Base-by-base conservation (phyloP, 2,888 invertebrate genomes). In the Drosophila hawaiiensis region DNA sequence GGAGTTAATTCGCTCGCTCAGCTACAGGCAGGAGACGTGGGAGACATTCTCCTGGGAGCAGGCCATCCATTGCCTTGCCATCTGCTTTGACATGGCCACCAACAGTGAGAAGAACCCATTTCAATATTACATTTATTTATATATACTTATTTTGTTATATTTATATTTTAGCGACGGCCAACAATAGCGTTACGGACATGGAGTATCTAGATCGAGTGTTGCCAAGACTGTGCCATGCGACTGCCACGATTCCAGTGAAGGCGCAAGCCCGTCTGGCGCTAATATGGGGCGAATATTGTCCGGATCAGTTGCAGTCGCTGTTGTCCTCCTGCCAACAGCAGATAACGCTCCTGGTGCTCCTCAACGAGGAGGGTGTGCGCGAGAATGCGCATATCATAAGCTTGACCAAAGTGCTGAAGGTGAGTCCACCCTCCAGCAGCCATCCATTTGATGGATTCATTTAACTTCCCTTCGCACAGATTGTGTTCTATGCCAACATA, bases 341-440 rank as follows among this genome's bases (percentile, higher is more conserved):
- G 53, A 97, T 98, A 78, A 98, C 98, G 0, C 94, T 98, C 28
- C 95, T 96, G 91, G 97, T 98, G 14, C 96, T 98, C 73, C 96
- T 96, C 49, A 95, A 96, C 75, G 96, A 96, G 86, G 97, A 96
- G 87, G 95, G 95, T 70, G 95, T 98, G 55, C 97, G 98, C 92
- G 97, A 98, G 91, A 97, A 98, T 80, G 96, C 96, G 60, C 95
- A 95, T 68, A 96, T 98, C 66, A 96, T 97, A 25, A 95, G 96
- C 70, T 97, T 98, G 2, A 97, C 98, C 25, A 97, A 97, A 94
- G 95, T 98, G 59, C 96, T 98, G 95, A 98, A 97, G 94, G 96
- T 96, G 71, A 41, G 10, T 16, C 2, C 7, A 47, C 9, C 16
- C 25, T 7, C 9, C 10, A 22, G 22, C 1, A 4, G 4, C 28